Conservation (phyloP, 2,888 invertebrate genomes). For the Apodemia zela region DNA sequence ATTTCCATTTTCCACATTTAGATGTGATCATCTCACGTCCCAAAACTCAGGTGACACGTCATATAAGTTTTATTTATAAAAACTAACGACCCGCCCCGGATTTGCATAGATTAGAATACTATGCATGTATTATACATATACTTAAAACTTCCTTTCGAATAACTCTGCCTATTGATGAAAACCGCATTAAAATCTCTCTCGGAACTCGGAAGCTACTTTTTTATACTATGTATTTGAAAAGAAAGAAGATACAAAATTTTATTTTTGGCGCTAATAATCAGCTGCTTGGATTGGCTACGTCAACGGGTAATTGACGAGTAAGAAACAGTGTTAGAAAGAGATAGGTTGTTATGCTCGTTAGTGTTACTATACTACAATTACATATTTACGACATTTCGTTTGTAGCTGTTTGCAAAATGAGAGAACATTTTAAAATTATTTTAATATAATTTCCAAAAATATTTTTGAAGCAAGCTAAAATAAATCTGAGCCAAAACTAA, state of each 20-base stretch:
- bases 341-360: not conserved
- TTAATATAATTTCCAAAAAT: not conserved
- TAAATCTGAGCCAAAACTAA: not conserved
- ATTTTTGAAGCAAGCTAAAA: not conserved
- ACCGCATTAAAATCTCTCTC: no score
- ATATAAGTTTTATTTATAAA: no score
- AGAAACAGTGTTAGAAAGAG: not conserved
- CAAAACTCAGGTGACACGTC: no score
- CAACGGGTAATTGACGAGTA: not conserved
- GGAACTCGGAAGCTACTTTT: no score
- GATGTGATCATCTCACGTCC: no score
- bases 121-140: no score
- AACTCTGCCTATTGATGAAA: no score
- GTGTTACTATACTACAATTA: not conserved
- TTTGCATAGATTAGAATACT: no score
- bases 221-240: no score
- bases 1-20: no score
- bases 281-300: not conserved
- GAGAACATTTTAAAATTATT: not conserved
- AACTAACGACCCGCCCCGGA: no score
- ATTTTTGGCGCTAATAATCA: constrained; percentile 4
- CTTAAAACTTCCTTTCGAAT: no score
- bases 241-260: not conserved
- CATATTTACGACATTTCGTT: not conserved
- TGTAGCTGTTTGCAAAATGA: not conserved